Evolutionary conservation across 2,113 vertebrate genomes (phyloP).

Genomic region (Emydocephalus ijimae): DNA sequence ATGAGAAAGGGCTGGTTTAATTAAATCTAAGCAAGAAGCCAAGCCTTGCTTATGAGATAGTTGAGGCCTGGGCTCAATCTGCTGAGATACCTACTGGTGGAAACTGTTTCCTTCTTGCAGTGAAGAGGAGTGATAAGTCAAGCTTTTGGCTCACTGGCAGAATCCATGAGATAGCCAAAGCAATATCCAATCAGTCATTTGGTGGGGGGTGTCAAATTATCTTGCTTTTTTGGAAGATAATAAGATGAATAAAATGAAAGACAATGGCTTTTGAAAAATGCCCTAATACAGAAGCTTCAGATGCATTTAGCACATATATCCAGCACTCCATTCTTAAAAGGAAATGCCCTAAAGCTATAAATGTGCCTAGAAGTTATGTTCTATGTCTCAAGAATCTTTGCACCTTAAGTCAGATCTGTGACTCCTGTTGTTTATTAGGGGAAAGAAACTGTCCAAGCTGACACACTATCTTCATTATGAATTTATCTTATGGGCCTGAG

Average conservation of each 20-base stretch:
- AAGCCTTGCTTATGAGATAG: background rate
- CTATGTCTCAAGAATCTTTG: background rate
- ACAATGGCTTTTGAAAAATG: background rate
- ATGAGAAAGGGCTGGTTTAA: background rate
- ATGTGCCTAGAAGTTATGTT: background rate
- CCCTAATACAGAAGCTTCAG: background rate
- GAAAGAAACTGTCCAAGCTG: background rate
- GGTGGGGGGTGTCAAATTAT: fast-evolving
- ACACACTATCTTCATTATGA: background rate
- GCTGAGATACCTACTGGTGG: background rate
- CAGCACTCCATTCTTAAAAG: background rate
- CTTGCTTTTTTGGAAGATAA: background rate
- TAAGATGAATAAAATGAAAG: background rate
- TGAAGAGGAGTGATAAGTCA: fast-evolving
- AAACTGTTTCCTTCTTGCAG: background rate
- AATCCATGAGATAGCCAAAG: background rate
- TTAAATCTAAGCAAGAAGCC: background rate
- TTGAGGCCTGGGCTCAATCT: background rate
- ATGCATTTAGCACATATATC: background rate
- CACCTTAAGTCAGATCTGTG: background rate
- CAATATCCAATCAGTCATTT: background rate
- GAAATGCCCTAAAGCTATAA: background rate
- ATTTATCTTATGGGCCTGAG: background rate
- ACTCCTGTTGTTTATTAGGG: background rate
- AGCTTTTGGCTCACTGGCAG: background rate